Evolutionary conservation across 37 sponge, comb jelly and placozoan species (phyloP).

Genomic region (Amphimedon queenslandica): DNA sequence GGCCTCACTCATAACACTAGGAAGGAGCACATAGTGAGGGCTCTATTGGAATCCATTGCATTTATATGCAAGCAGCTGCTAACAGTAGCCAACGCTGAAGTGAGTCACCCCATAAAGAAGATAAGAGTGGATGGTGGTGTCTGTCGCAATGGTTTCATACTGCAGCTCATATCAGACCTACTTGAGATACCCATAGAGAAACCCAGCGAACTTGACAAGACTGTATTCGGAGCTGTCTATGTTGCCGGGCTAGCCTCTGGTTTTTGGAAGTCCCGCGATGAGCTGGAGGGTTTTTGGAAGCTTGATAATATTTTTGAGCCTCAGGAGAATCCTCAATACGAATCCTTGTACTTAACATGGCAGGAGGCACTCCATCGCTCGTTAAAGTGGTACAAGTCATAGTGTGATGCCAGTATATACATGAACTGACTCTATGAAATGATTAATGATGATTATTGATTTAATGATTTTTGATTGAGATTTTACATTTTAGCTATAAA

Average conservation of each 20-base stretch:
- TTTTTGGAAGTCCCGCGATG: conserved; percentile 58
- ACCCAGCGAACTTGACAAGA: conserved; percentile 60
- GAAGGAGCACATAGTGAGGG: conserved; percentile 65
- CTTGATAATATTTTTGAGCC: conserved; percentile 26
- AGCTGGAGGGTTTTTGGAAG: conserved; percentile 41
- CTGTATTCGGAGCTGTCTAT: conserved; percentile 72
- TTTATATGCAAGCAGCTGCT: conserved; percentile 62
- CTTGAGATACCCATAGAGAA: conserved; percentile 32
- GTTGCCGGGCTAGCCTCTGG: conserved; percentile 80
- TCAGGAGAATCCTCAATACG: not conserved
- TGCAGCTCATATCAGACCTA: conserved; percentile 56
- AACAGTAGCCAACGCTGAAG: conserved; percentile 25
- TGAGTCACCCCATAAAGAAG: conserved; percentile 15
- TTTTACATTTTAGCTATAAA: too few relatives aligned
- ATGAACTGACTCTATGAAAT: too few relatives aligned
- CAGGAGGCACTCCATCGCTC: conserved; percentile 55
- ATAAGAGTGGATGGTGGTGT: conserved; percentile 85
- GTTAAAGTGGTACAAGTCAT: conserved; percentile 57
- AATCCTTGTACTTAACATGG: conserved; percentile 32
- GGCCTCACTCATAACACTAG: conserved; percentile 67
- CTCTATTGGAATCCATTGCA: conserved; percentile 82
- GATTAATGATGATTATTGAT: too few relatives aligned
- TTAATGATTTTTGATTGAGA: too few relatives aligned
- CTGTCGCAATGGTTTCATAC: conserved; percentile 53
- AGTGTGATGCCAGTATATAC: too few relatives aligned